Evolutionary conservation across 35 echinoderm and acorn worm species (phyloP).

Genomic region (Anneissia japonica): DNA sequence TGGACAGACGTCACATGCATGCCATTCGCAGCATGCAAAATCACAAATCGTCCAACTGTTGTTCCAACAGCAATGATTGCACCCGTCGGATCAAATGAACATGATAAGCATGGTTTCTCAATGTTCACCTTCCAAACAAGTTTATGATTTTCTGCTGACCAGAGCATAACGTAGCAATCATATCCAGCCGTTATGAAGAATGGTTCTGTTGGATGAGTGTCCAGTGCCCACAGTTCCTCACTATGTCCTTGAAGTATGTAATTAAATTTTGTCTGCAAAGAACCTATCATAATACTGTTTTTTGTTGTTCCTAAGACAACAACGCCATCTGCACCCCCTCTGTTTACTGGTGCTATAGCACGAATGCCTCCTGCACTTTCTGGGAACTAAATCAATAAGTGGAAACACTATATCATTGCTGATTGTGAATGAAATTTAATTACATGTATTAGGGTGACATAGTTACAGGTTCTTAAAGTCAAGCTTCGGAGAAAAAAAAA

Average conservation of each 20-base stretch:
- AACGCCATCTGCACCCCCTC: slow-evolving; percentile 62
- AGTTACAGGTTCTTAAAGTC: too few relatives aligned
- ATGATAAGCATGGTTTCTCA: slow-evolving; percentile 78
- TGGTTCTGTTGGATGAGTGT: slow-evolving; percentile 51
- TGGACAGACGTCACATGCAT: slow-evolving; percentile 89
- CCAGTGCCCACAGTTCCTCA: slow-evolving; percentile 82
- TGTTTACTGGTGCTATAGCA: slow-evolving; percentile 57
- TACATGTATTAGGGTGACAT: too few relatives aligned
- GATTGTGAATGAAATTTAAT: too few relatives aligned
- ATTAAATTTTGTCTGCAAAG: slow-evolving; percentile 63
- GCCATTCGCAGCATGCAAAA: slow-evolving; percentile 57
- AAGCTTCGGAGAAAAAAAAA: too few relatives aligned
- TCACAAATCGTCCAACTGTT: slow-evolving; percentile 55
- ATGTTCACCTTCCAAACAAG: slow-evolving; percentile 69
- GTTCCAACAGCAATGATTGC: slow-evolving; percentile 71
- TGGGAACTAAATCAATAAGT: slow-evolving; percentile 63
- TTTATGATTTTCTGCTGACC: slow-evolving; percentile 70
- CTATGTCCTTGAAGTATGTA: slow-evolving; percentile 60
- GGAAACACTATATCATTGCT: too few relatives aligned
- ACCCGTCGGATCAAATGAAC: slow-evolving; percentile 61
- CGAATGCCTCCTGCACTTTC: slow-evolving; percentile 86
- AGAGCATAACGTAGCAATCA: slow-evolving; percentile 59
- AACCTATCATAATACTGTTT: slow-evolving; percentile 76
- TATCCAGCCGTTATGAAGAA: slow-evolving; percentile 79
- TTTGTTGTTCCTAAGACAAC: slow-evolving; percentile 68